Evolutionary conservation across 2,888 invertebrate species (phyloP).

Genomic region (Oxystoma pomonae): DNA sequence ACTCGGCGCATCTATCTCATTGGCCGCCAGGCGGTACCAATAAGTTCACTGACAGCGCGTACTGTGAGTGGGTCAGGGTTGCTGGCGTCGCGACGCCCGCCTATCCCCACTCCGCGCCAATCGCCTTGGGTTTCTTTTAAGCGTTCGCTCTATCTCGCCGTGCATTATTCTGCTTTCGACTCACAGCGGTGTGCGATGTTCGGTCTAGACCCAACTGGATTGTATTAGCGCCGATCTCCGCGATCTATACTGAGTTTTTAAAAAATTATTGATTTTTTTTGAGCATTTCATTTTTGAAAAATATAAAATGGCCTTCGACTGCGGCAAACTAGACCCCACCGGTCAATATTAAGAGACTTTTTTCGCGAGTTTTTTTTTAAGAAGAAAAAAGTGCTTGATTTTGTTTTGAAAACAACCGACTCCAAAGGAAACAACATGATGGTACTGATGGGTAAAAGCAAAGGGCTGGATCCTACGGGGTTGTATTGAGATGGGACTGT

Average conservation of each 20-base stretch:
- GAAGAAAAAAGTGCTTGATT: constrained; percentile 12
- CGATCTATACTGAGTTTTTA: constrained; percentile 19
- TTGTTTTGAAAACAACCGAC: constrained; percentile 10
- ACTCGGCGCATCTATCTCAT: constrained; percentile 7
- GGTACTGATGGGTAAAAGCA: constrained; percentile 34
- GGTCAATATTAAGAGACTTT: constrained; percentile 40
- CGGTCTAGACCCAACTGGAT: constrained; percentile 45
- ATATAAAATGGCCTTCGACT: constrained; percentile 29
- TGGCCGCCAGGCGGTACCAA: constrained; percentile 26
- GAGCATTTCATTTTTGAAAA: constrained; percentile 10
- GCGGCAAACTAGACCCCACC: constrained; percentile 46
- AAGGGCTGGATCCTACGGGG: constrained; percentile 45
- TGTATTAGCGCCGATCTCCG: constrained; percentile 34
- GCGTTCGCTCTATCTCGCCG: constrained; percentile 17
- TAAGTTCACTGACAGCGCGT: constrained; percentile 41
- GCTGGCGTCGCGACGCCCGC: constrained; percentile 42
- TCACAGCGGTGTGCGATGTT: constrained; percentile 35
- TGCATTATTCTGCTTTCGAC: constrained; percentile 17
- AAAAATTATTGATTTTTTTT: not conserved
- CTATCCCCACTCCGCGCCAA: constrained; percentile 37
- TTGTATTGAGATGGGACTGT: constrained; percentile 36
- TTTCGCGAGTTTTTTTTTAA: constrained; percentile 18
- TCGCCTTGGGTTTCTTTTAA: constrained; percentile 34
- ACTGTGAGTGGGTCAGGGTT: constrained; percentile 47
- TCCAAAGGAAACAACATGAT: constrained; percentile 14